Evolutionary conservation across 2,888 invertebrate species (phyloP).

Genomic region (Exephanes ischioxanthus): DNA sequence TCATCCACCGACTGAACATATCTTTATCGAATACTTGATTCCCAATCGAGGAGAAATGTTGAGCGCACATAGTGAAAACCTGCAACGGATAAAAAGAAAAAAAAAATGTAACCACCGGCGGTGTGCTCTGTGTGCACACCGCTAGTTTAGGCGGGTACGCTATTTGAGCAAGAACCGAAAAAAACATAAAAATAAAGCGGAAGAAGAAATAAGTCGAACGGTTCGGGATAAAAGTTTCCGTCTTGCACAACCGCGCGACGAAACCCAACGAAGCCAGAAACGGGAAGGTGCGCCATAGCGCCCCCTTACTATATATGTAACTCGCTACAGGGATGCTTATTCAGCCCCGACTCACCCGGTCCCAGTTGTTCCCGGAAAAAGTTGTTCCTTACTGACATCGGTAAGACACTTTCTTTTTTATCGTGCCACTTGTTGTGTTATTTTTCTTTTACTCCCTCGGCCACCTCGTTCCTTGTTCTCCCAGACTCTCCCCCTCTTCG

Average conservation of each 20-base stretch:
- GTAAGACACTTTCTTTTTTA: slow-evolving; percentile 32
- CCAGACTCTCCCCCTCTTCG: background rate
- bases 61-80: too few species aligned
- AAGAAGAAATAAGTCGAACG: slow-evolving; percentile 51
- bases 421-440: slow-evolving; percentile 42
- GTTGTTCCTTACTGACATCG: slow-evolving; percentile 51
- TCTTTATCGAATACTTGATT: too few species aligned
- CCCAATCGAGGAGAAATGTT: too few species aligned
- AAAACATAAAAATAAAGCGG: background rate
- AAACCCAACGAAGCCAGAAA: slow-evolving; percentile 28
- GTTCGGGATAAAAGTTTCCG: slow-evolving; percentile 41
- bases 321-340: background rate
- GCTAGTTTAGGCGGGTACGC: background rate
- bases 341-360: slow-evolving; percentile 8
- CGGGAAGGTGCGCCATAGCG: slow-evolving; percentile 16
- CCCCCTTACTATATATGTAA: background rate
- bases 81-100: too few species aligned
- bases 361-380: slow-evolving; percentile 53
- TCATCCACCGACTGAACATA: too few species aligned
- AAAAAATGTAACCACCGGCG: background rate
- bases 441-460: slow-evolving; percentile 27
- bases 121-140: slow-evolving; percentile 25
- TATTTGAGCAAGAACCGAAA: background rate
- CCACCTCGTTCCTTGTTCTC: background rate
- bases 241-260: slow-evolving; percentile 22